These are phyloP conservation scores for Tupaia tana DNA, from an alignment of 2,113 vertebrate species.

Conservation along the genomic window DNA sequence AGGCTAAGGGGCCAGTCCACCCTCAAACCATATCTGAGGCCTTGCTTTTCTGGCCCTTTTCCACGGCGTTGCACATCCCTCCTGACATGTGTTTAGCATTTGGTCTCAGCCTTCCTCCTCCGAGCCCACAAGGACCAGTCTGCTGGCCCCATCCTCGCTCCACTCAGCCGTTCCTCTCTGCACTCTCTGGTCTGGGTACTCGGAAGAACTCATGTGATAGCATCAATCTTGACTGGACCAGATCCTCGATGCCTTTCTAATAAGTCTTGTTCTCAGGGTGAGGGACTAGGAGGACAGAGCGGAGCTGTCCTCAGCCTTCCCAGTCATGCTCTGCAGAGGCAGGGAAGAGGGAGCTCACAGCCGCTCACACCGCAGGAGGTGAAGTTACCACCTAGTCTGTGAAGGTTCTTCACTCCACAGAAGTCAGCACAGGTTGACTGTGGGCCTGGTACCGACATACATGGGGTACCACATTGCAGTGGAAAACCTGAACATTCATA, in stretches of 20 bases:
- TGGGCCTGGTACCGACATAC: no score
- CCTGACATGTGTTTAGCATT: not conserved
- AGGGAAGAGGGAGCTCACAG: not conserved
- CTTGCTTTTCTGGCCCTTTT: not conserved
- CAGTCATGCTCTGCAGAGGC: not conserved
- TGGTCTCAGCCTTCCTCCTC: not conserved
- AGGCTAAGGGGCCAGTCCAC: no score
- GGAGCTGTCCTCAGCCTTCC: not conserved
- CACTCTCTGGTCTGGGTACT: not conserved
- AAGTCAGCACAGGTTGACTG: not conserved
- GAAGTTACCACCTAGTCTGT: not conserved
- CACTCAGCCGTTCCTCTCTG: not conserved
- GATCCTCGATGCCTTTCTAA: not conserved
- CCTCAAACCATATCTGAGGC: not conserved
- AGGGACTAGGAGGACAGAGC: fast-evolving
- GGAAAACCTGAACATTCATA: not conserved
- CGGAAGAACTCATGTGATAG: not conserved
- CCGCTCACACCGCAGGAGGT: fast-evolving
- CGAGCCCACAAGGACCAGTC: not conserved
- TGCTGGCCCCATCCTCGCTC: not conserved
- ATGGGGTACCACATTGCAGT: not conserved
- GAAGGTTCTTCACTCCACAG: fast-evolving
- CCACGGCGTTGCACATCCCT: fast-evolving
- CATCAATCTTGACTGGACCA: no score
- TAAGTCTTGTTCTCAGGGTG: not conserved